phyloP scores from a whole-genome alignment of 2,888 invertebrate species.

The Tortricodes alternella region DNA sequence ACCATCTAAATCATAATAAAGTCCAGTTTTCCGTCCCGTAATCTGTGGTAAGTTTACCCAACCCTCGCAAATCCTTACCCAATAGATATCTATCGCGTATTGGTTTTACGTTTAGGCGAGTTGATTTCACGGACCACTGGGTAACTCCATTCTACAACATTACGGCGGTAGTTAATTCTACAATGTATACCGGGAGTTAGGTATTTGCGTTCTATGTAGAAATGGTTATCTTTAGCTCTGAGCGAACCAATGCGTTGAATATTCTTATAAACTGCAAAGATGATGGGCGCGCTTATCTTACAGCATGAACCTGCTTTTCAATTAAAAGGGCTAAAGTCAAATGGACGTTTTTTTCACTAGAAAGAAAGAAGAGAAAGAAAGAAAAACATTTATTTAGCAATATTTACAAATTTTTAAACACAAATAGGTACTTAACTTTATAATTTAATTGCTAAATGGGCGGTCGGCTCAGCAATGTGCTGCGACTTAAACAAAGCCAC shows the following conservation, averaged over 20 bases:
- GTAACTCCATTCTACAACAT: conserved; percentile 27
- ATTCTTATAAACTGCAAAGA: too few relatives aligned
- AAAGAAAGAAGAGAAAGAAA: too few relatives aligned
- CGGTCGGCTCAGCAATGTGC: too few relatives aligned
- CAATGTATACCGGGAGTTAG: conserved; percentile 24
- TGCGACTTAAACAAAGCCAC: too few relatives aligned
- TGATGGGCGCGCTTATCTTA: too few relatives aligned
- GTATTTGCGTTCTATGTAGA: conserved; percentile 2
- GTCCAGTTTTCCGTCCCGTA: conserved; percentile 19
- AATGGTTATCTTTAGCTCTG: neutral
- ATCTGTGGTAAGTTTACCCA: conserved; percentile 24
- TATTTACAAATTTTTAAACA: too few relatives aligned
- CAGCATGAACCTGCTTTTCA: too few relatives aligned
- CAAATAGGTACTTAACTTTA: too few relatives aligned
- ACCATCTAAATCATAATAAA: neutral
- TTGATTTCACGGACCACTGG: conserved; percentile 33
- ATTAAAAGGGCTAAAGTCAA: too few relatives aligned
- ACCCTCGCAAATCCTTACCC: conserved; percentile 27
- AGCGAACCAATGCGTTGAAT: neutral
- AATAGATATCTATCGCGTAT: conserved; percentile 29
- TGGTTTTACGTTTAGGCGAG: conserved; percentile 31
- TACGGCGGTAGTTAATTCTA: conserved; percentile 28
- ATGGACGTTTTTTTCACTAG: too few relatives aligned
- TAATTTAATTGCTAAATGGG: too few relatives aligned
- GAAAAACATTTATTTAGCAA: too few relatives aligned